Evolutionary conservation across 2,888 invertebrate genomes (phyloP).

Genomic region (Nemoura dubitans): DNA sequence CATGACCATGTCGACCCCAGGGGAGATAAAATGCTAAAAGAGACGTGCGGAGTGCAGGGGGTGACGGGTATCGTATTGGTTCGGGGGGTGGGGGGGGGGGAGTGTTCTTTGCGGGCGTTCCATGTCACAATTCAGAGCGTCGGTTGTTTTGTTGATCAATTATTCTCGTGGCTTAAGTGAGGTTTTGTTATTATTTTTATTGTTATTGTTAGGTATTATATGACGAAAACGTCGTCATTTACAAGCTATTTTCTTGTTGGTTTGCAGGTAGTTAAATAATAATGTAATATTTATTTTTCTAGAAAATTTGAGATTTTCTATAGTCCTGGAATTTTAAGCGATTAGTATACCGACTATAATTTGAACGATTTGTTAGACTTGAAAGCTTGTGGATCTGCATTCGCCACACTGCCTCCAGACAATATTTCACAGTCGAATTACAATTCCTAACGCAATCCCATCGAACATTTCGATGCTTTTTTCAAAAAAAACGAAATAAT

Average conservation of each 20-base stretch:
- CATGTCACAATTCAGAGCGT: background rate
- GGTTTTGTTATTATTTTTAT: too few species aligned
- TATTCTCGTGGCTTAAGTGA: background rate
- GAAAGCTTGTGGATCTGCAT: too few species aligned
- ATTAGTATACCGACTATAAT: too few species aligned
- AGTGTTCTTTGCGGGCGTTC: background rate
- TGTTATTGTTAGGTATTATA: background rate
- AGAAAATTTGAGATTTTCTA: too few species aligned
- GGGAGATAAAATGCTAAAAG: conserved; percentile 42
- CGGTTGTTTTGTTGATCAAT: background rate
- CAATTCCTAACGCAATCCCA: background rate
- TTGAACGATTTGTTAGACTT: too few species aligned
- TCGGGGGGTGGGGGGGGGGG: background rate
- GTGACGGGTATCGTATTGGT: conserved; percentile 2
- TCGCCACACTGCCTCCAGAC: background rate
- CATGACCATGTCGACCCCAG: conserved; percentile 37
- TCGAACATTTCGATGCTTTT: too few species aligned
- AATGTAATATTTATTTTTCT: too few species aligned
- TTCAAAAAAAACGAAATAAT: background rate
- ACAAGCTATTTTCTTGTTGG: too few species aligned
- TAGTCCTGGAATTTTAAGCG: too few species aligned
- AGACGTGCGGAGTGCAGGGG: conserved; percentile 15
- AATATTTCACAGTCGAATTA: background rate
- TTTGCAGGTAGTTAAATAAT: too few species aligned
- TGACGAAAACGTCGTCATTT: background rate